Evolutionary conservation across 2,113 vertebrate species (phyloP), one percentile per base, ranked within the genome.

Genomic region (Stomatorhinus ivindoensis): DNA sequence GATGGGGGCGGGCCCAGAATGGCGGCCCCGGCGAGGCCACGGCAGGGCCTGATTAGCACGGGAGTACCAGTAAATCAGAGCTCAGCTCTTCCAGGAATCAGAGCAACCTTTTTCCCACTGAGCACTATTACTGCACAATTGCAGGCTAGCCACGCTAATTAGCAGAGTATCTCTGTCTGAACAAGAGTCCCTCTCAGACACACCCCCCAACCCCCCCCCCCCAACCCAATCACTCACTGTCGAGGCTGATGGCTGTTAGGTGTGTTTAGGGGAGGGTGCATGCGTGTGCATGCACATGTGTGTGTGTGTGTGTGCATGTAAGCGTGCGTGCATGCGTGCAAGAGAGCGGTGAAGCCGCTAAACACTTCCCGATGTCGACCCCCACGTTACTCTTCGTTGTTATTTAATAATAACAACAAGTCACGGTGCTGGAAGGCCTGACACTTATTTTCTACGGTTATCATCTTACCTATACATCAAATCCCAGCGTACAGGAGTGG

Each of bases 71-170:
- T 96, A 96, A 96, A 96, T 96, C 95, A 96, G 95, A 94, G 95
- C 95, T 95, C 93, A 93, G 95, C 95, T 94, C 95, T 96, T 96
- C 95, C 96, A 95, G 95, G 96, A 96, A 96, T 94, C 93, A 94
- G 94, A 94, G 95, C 95, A 96, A 96, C 95, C 95, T 96, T 96
- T 96, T 92, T 92, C 95, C 95, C 96, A 96, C 95, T 96, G 96
- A 96, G 95, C 95, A 95, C 96, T 96, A 96, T 96, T 96, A 96
- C 95, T 94, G 95, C 96, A 96, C 95, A 96, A 95, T 96, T 95
- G 95, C 95, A 95, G 95, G 94, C 95, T 93, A 95, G 95, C 95
- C 95, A 96, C 96, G 95, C 96, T 96, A 96, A 96, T 96, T 96
- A 96, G 96, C 94, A 94, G 94, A 96, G 94, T 94, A 96, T 96